Conservation (phyloP, 2,113 vertebrate species). For the Rynchops niger region DNA sequence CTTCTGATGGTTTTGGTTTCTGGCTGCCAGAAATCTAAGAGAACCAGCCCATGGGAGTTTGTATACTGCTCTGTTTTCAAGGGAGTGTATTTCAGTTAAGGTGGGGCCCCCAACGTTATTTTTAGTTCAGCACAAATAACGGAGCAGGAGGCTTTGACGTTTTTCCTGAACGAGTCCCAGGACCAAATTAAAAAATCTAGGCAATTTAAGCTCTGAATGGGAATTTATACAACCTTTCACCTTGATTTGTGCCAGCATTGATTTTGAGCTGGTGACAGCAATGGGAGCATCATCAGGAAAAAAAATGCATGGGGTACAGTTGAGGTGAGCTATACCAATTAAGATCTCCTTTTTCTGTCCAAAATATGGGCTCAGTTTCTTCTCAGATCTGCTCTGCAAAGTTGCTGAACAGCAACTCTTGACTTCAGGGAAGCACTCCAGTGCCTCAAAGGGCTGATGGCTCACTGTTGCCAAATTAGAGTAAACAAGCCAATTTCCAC, state of each 20-base stretch:
- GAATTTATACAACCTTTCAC: neutral
- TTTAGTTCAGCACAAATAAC: neutral
- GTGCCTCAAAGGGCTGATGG: neutral
- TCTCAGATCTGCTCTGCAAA: neutral
- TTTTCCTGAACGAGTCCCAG: neutral
- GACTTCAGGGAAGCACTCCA: neutral
- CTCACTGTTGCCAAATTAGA: conserved; percentile 23
- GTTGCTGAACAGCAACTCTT: neutral
- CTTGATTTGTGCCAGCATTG: neutral
- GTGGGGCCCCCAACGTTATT: neutral
- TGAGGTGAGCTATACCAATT: neutral
- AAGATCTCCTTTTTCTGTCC: neutral
- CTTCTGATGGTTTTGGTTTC: neutral
- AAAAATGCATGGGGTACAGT: rapidly evolving
- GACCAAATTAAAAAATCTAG: neutral
- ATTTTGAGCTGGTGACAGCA: neutral
- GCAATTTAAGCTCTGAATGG: neutral
- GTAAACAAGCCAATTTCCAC: conserved; percentile 25
- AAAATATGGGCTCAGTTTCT: neutral
- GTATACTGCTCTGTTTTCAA: neutral
- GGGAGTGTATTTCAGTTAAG: neutral
- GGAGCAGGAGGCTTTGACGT: neutral
- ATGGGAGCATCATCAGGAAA: neutral
- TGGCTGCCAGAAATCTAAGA: neutral
- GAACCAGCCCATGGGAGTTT: neutral